phyloP scores from a whole-genome alignment of 2,888 invertebrate genomes.

The Drosophila algonquin region DNA sequence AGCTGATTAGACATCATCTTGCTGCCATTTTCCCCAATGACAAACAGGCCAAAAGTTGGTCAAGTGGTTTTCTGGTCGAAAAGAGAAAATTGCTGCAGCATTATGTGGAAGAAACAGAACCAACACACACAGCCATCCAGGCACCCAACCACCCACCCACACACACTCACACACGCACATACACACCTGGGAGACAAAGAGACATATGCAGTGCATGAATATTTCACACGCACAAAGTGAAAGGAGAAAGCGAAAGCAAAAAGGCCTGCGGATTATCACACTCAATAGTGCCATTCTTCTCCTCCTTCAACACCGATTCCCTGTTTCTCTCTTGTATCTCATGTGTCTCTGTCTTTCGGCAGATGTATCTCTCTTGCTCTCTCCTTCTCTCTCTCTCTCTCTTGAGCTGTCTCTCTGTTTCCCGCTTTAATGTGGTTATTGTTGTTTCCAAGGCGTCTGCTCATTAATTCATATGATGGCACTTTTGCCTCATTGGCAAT shows the following conservation, averaged over 20 bases:
- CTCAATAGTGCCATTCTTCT: constrained; percentile 63
- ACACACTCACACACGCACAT: constrained; percentile 5
- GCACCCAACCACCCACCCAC: too few species aligned
- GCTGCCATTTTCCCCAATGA: background rate
- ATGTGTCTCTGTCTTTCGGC: too few species aligned
- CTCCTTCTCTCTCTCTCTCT: too few species aligned
- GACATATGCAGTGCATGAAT: constrained; percentile 59
- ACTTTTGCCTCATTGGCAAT: constrained; percentile 70
- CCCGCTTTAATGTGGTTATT: constrained; percentile 32
- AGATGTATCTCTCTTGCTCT: too few species aligned
- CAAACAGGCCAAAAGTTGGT: background rate
- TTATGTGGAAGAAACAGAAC: constrained; percentile 4
- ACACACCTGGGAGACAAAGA: background rate
- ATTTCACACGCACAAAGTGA: constrained; percentile 65
- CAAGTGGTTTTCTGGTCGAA: constrained; percentile 2
- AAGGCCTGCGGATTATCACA: constrained; percentile 70
- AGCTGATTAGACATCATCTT: constrained; percentile 12
- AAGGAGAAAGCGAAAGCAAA: constrained; percentile 63
- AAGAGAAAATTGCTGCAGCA: constrained; percentile 18
- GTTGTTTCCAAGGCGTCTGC: constrained; percentile 44
- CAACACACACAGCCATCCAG: background rate
- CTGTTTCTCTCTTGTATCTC: too few species aligned
- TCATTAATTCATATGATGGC: constrained; percentile 74
- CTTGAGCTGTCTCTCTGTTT: too few species aligned
- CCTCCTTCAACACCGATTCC: background rate